Evolutionary conservation across 2,797 vertebrate genomes (phyloP).

Genomic region (Scolopax rusticola): DNA sequence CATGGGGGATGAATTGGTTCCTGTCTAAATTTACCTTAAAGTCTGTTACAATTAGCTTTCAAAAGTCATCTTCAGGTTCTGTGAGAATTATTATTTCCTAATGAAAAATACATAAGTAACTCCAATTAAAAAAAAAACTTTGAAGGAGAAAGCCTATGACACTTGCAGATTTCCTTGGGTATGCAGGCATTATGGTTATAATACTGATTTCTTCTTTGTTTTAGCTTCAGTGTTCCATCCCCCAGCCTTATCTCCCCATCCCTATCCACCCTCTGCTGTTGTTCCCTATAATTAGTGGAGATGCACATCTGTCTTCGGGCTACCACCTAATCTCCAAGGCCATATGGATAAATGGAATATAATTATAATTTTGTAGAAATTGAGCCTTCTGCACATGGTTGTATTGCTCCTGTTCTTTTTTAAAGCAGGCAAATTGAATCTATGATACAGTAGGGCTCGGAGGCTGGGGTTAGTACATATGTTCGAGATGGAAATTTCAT

Average conservation of each 20-base stretch:
- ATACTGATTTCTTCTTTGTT: constrained; percentile 50
- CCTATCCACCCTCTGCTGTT: constrained; percentile 1
- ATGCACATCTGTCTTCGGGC: constrained; percentile 74
- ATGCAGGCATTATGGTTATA: not conserved
- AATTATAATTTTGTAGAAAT: constrained; percentile 71
- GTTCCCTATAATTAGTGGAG: constrained; percentile 72
- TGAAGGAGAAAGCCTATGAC: not conserved
- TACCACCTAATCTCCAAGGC: constrained; percentile 67
- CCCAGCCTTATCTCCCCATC: constrained; percentile 21
- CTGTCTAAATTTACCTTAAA: not conserved
- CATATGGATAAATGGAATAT: constrained; percentile 70
- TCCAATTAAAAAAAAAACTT: not conserved
- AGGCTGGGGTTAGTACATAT: not conserved
- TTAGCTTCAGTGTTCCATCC: constrained; percentile 16
- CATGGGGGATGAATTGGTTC: not conserved
- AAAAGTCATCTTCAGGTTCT: not conserved
- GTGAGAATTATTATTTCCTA: not conserved
- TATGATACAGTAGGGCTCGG: not conserved
- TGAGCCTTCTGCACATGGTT: constrained; percentile 66
- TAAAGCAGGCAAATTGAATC: not conserved
- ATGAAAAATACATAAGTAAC: not conserved
- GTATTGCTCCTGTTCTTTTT: constrained; percentile 28
- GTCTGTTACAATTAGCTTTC: not conserved
- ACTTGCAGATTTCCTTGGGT: not conserved
- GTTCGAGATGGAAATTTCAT: constrained; percentile 28